These are phyloP conservation scores for Boleophthalmus pectinirostris DNA, from an alignment of 2,113 vertebrate genomes.

Conservation along the genomic window DNA sequence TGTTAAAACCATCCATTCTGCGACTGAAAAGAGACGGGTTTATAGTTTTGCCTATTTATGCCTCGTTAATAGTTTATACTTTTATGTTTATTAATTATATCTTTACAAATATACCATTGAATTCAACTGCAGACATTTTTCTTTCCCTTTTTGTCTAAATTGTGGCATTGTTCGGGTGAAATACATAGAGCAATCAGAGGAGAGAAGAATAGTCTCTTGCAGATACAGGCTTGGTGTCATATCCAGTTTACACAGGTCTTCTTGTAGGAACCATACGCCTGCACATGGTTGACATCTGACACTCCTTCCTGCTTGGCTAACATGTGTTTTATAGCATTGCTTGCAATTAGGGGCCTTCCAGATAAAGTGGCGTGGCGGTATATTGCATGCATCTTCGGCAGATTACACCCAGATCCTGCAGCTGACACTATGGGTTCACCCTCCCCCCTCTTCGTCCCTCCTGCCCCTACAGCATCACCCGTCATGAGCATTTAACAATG, in stretches of 20 bases:
- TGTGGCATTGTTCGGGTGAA: not conserved
- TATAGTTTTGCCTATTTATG: slow-evolving; percentile 13
- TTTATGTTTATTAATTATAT: not conserved
- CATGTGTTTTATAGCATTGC: slow-evolving; percentile 69
- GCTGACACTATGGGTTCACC: slow-evolving; percentile 45
- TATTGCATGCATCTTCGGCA: slow-evolving; percentile 50
- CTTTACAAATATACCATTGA: not conserved
- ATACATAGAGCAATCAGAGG: not conserved
- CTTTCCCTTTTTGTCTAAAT: not conserved
- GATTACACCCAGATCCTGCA: slow-evolving; percentile 43
- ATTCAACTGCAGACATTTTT: slow-evolving; percentile 1
- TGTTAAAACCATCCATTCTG: slow-evolving; percentile 28
- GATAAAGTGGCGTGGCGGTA: slow-evolving; percentile 36
- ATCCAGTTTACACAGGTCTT: slow-evolving; percentile 41
- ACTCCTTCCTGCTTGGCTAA: slow-evolving; percentile 40
- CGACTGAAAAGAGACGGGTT: slow-evolving; percentile 15
- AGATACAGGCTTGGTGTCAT: slow-evolving; percentile 29
- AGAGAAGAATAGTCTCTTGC: slow-evolving; percentile 7
- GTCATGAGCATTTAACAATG: slow-evolving; percentile 59
- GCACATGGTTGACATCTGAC: slow-evolving; percentile 60
- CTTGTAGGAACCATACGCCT: slow-evolving; percentile 60
- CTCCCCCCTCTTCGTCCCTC: slow-evolving; percentile 22
- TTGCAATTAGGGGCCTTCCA: slow-evolving; percentile 69
- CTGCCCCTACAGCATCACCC: slow-evolving; percentile 43
- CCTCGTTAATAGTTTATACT: not conserved